Evolutionary conservation across 1,140 invertebrate genomes (phyloP).

Genomic region (Sitobion miscanthi): DNA sequence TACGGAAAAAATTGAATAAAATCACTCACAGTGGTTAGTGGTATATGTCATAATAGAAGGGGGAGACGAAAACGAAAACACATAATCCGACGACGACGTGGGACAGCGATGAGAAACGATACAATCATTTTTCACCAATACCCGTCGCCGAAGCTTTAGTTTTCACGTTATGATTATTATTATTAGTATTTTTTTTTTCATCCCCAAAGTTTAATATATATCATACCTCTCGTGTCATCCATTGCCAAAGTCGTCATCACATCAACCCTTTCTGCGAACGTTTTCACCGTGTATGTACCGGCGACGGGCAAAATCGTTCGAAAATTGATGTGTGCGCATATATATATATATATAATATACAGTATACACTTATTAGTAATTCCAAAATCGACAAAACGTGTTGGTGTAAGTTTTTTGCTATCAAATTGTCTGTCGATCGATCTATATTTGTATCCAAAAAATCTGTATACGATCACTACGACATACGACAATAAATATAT

Average conservation of each 20-base stretch:
- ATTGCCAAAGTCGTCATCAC: not conserved
- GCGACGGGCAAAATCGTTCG: not conserved
- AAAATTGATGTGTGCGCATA: not conserved
- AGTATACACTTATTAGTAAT: not conserved
- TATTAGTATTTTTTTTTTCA: not conserved
- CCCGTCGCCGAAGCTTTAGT: not conserved
- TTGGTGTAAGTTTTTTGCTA: not conserved
- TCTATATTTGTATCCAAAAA: not conserved
- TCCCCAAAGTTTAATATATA: not conserved
- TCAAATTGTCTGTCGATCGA: not conserved
- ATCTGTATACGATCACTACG: not conserved
- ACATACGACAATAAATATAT: not conserved
- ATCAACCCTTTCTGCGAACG: not conserved
- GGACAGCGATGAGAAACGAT: not conserved
- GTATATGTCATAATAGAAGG: not conserved
- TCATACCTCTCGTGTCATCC: not conserved
- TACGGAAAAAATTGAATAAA: not conserved
- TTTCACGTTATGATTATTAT: not conserved
- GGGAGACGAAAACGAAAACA: not conserved
- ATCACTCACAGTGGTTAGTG: not conserved
- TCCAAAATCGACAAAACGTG: not conserved
- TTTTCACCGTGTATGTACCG: not conserved
- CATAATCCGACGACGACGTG: not conserved
- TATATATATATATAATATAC: too few species aligned
- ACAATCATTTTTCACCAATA: slow-evolving; percentile 24